These are phyloP conservation scores for Uloborus plumipes DNA, from an alignment of 2,888 invertebrate genomes.

Conservation along the genomic window DNA sequence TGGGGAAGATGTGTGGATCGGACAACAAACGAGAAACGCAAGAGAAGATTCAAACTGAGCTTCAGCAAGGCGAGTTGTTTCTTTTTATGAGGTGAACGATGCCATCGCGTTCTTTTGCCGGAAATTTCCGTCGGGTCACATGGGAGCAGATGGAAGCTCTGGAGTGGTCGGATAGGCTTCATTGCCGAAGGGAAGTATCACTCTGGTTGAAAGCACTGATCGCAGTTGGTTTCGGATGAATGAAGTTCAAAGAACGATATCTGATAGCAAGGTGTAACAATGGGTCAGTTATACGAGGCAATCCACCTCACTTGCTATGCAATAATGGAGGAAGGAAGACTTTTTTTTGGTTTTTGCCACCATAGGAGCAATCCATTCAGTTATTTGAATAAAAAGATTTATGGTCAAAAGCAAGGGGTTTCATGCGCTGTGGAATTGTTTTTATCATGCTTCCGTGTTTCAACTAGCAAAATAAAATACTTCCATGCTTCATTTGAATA, in stretches of 20 bases:
- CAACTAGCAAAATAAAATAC: too few species aligned
- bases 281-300: too few species aligned
- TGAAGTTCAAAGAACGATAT: slow-evolving; percentile 12
- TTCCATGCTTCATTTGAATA: too few species aligned
- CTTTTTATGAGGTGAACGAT: slow-evolving; percentile 35
- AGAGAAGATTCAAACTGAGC: background rate
- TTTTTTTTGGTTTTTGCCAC: too few species aligned
- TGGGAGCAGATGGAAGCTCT: slow-evolving; percentile 7
- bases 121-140: slow-evolving; percentile 28
- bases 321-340: too few species aligned
- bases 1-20: background rate
- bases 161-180: slow-evolving; percentile 2
- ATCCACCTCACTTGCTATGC: too few species aligned
- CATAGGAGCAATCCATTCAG: too few species aligned
- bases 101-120: slow-evolving; percentile 22
- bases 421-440: too few species aligned
- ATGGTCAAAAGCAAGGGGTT: too few species aligned
- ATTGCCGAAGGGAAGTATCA: slow-evolving; percentile 6
- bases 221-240: slow-evolving; percentile 6
- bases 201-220: slow-evolving; percentile 14
- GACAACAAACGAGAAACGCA: background rate
- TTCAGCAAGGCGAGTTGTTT: background rate
- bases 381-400: too few species aligned
- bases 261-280: too few species aligned
- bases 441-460: too few species aligned